Evolutionary conservation across 2,113 vertebrate genomes (phyloP), one percentile per base, ranked within the genome.

Genomic region (Leucosticte australis): DNA sequence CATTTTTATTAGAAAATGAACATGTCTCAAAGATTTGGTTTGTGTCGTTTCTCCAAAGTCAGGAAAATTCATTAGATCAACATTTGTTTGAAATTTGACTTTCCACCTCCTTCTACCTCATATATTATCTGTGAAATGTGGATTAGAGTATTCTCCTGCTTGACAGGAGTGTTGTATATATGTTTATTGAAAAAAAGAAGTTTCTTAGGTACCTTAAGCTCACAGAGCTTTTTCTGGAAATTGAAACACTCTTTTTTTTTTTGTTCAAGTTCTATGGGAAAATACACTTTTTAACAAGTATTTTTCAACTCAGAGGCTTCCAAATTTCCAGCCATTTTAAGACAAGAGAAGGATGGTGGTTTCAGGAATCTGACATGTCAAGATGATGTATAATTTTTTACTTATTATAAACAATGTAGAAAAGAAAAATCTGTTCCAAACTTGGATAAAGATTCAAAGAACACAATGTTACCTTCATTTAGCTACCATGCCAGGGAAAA

Each of bases 31-130:
- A 84, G 50, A 83, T 65, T 85, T 85, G 17, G 56, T 75, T 92
- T 73, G 23, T 69, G 63, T 35, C 37, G 2, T 44, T 91, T 93
- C 94, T 75, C 77, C 77, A 65, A 87, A 94, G 64, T 79, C 62
- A 80, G 88, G 92, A 94, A 93, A 96, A 96, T 77, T 88, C 53
- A 94, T 87, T 95, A 94, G 33, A 68, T 93, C 27, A 82, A 83
- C 26, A 49, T 75, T 92, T 91, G 30, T 90, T 84, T 94, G 49
- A 84, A 89, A 81, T 23, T 42, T 91, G 18, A 63, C 39, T 89
- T 92, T 92, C 69, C 19, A 39, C 15, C 52, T 68, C 44, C 52
- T 71, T 78, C 83, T 73, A 55, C 69, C 37, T 82, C 69, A 81
- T 94, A 68, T 81, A 83, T 95, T 89, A 49, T 75, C 89, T 79